Percentiles rank a stretch among this genome's conserved stretches.
phyloP scores from a whole-genome alignment of 1,140 invertebrate genomes.

The Bilobella aurantiaca region DNA sequence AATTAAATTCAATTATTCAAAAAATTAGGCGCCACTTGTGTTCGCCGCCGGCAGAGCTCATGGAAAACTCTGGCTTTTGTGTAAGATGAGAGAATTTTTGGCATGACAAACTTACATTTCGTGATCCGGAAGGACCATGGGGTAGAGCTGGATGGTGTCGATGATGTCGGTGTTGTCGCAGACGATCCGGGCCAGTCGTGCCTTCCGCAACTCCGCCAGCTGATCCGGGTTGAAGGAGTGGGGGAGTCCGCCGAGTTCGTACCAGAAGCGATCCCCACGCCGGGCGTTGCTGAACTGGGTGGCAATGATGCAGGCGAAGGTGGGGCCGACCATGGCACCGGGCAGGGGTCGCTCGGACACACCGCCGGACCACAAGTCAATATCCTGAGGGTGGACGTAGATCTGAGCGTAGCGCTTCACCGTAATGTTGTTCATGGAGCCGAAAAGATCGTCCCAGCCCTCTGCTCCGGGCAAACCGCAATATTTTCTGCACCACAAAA shows the following conservation, averaged over 20 bases:
- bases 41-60: too few species aligned
- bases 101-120: conserved; percentile 59
- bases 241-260: conserved; percentile 80
- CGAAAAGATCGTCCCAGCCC: conserved; percentile 72
- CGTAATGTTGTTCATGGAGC: conserved; percentile 80
- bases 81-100: too few species aligned
- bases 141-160: conserved; percentile 83
- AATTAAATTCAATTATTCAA: too few species aligned
- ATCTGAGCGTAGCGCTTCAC: conserved; percentile 62
- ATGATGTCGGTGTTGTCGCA: conserved; percentile 92
- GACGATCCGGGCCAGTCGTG: conserved; percentile 71
- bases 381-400: conserved; percentile 69
- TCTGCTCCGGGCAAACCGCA: conserved; percentile 70
- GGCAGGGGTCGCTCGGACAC: conserved; percentile 72
- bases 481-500: conserved; percentile 57
- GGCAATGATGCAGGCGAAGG: conserved; percentile 90
- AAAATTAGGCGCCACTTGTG: too few species aligned
- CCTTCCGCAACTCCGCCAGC: conserved; percentile 76
- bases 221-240: conserved; percentile 84
- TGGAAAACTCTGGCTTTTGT: too few species aligned
- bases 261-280: conserved; percentile 92
- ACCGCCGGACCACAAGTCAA: conserved; percentile 86
- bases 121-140: conserved; percentile 82
- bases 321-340: conserved; percentile 83
- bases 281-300: conserved; percentile 88